These are phyloP conservation scores for Leptinotarsa undecemlineata DNA, from an alignment of 1,140 invertebrate species.

Conservation along the genomic window DNA sequence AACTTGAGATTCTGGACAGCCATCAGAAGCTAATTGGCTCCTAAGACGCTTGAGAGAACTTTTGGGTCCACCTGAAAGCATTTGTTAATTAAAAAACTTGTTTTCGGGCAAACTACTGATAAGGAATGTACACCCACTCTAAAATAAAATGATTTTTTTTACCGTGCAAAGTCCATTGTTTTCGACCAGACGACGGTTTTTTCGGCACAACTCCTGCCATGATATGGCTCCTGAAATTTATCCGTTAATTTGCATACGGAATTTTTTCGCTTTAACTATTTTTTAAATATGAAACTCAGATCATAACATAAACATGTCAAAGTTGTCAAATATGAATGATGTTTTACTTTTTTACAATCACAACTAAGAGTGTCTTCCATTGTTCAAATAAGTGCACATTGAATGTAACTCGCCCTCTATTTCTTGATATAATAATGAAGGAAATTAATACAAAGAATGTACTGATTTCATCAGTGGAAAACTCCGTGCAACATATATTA, in stretches of 20 bases:
- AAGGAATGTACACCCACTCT: not conserved
- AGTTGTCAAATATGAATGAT: no score
- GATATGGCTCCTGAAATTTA: slow-evolving; percentile 52
- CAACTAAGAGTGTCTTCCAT: no score
- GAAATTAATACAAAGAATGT: no score
- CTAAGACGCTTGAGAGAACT: slow-evolving; percentile 68
- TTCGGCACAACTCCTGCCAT: slow-evolving; percentile 54
- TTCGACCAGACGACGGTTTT: slow-evolving; percentile 51
- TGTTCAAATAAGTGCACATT: no score
- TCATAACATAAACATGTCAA: no score
- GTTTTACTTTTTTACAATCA: no score
- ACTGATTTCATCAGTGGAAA: no score
- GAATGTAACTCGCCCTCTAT: no score
- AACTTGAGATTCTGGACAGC: slow-evolving; percentile 79
- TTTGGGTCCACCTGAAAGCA: slow-evolving; percentile 65
- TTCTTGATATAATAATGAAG: no score
- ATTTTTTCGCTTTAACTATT: no score
- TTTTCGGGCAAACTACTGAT: not conserved
- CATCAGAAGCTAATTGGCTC: slow-evolving; percentile 76
- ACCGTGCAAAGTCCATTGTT: slow-evolving; percentile 55
- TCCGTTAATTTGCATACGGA: not conserved
- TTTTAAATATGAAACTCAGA: no score
- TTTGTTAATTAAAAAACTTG: not conserved
- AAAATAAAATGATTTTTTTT: slow-evolving; percentile 32
- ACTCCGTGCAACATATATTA: no score